Evolutionary conservation across 2,797 vertebrate species (phyloP).

Genomic region (Lophius americanus): DNA sequence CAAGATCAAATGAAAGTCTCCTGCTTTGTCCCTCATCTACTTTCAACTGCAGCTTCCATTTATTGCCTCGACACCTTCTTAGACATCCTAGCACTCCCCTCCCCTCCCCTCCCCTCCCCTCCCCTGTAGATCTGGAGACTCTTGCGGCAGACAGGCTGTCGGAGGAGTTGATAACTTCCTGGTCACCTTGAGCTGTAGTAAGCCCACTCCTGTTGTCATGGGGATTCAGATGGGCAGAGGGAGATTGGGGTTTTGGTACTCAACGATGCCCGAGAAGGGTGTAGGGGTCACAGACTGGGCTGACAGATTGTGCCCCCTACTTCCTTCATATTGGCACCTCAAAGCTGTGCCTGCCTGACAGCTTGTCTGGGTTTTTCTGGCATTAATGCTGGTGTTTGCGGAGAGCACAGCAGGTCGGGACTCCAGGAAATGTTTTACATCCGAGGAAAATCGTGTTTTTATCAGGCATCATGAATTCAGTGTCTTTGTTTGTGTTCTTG

Average conservation of each 20-base stretch:
- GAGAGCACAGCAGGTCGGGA: slow-evolving; percentile 25
- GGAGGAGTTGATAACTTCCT: slow-evolving; percentile 68
- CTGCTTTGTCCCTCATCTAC: slow-evolving; percentile 8
- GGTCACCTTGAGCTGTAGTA: slow-evolving; percentile 79
- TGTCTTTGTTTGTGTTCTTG: slow-evolving; percentile 13
- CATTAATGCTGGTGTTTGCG: slow-evolving; percentile 25
- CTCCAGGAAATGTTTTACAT: slow-evolving; percentile 19
- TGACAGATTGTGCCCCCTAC: slow-evolving; percentile 67
- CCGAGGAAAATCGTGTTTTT: slow-evolving; percentile 13
- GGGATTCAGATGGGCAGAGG: slow-evolving; percentile 59
- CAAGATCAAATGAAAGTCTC: slow-evolving; percentile 26
- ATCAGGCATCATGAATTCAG: slow-evolving; percentile 27
- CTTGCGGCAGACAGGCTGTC: slow-evolving; percentile 55
- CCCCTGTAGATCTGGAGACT: slow-evolving; percentile 19
- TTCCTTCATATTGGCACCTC: slow-evolving; percentile 55
- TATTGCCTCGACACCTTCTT: slow-evolving; percentile 25
- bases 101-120: slow-evolving; percentile 3
- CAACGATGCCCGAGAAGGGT: slow-evolving; percentile 43
- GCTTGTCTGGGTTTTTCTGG: slow-evolving; percentile 57
- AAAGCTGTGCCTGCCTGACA: slow-evolving; percentile 51
- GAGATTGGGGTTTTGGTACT: slow-evolving; percentile 27
- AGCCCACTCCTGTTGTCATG: slow-evolving; percentile 60
- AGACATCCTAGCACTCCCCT: slow-evolving; percentile 9
- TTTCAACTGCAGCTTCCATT: slow-evolving; percentile 7
- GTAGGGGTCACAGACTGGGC: slow-evolving; percentile 60